A percentile compares a stretch with the other conserved stretches of the same genome.
Conservation (phyloP, 2,797 vertebrate genomes). For the Halcyon smyrnensis region DNA sequence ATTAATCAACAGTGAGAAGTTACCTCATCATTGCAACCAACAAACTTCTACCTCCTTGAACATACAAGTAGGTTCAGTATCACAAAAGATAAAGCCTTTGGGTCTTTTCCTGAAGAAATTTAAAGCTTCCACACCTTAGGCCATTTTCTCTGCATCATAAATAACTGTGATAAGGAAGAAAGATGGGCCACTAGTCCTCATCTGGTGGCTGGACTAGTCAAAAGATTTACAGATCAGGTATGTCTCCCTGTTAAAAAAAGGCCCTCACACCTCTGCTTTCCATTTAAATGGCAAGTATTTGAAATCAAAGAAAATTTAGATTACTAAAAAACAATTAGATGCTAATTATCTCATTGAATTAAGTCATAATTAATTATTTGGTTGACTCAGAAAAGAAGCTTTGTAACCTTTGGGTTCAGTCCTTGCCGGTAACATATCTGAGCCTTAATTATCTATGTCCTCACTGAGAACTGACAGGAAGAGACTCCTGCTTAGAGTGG, state of each 20-base stretch:
- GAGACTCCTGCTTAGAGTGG: neutral
- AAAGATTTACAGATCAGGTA: neutral
- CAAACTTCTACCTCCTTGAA: neutral
- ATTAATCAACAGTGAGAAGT: neutral
- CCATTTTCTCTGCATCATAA: neutral
- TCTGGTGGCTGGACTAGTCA: neutral
- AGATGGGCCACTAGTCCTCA: neutral
- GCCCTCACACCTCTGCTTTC: neutral
- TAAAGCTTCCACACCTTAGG: neutral
- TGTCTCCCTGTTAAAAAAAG: neutral
- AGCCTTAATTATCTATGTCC: neutral
- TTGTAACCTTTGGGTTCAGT: neutral
- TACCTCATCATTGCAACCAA: neutral
- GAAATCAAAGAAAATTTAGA: neutral
- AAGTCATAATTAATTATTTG: rapidly evolving
- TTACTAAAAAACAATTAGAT: neutral
- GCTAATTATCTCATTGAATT: neutral
- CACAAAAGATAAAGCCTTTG: neutral
- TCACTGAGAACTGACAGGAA: neutral
- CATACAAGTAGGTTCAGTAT: neutral
- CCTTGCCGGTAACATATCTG: neutral
- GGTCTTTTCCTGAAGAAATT: neutral
- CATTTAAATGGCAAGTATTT: neutral
- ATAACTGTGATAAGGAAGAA: neutral
- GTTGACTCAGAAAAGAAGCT: neutral